Percentiles rank a stretch among this genome's conserved stretches.
phyloP scores from a whole-genome alignment of 1,140 invertebrate species.

The Drosophila navojoa region DNA sequence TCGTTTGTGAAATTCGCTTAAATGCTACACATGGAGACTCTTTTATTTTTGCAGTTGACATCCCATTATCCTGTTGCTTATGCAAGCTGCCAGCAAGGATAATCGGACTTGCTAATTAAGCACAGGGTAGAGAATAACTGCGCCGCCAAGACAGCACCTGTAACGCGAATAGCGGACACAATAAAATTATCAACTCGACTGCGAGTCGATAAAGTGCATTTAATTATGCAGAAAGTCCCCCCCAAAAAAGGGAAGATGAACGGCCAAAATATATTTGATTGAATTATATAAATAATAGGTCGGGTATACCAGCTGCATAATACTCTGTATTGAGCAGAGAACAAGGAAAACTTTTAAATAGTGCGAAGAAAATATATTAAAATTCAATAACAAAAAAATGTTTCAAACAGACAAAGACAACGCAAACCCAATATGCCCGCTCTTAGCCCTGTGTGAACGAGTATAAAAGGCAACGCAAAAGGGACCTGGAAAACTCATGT shows the following conservation, averaged over 20 bases:
- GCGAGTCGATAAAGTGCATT: not conserved
- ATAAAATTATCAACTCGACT: not conserved
- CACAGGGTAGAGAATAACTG: not conserved
- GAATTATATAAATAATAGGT: not conserved
- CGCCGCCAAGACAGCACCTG: not conserved
- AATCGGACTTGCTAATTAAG: constrained; percentile 8
- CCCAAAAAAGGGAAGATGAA: not conserved
- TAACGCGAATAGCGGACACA: not conserved
- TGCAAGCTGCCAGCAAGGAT: not conserved
- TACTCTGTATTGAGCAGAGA: too few species aligned
- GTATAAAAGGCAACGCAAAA: too few species aligned
- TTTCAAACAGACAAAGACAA: not conserved
- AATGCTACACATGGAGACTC: not conserved
- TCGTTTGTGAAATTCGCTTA: not conserved
- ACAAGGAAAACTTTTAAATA: too few species aligned
- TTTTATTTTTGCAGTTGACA: constrained; percentile 2
- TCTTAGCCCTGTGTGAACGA: too few species aligned
- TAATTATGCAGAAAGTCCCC: not conserved
- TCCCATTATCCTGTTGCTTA: not conserved
- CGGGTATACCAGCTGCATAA: too few species aligned
- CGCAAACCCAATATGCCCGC: too few species aligned
- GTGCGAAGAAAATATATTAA: too few species aligned
- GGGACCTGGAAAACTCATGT: not conserved
- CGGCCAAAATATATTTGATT: not conserved
- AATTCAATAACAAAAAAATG: not conserved